Percentiles rank a stretch among this genome's conserved stretches.
Evolutionary conservation across 2,797 vertebrate species (phyloP).

Genomic region (Periparus ater): DNA sequence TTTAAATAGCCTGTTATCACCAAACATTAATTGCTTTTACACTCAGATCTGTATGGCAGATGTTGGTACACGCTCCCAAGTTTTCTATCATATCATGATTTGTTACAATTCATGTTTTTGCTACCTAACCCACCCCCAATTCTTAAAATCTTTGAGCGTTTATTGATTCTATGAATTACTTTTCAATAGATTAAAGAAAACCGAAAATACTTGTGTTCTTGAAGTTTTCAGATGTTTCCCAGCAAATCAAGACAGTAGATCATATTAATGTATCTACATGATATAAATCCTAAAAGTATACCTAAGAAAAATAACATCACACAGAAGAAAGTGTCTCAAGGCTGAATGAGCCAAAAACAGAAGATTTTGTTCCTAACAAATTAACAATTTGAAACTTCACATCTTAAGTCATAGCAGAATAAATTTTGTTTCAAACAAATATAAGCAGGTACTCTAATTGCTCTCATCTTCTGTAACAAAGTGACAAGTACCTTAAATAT

Average conservation of each 20-base stretch:
- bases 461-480: background rate
- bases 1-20: background rate
- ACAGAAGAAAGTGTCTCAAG: background rate
- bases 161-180: background rate
- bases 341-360: background rate
- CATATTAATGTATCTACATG: background rate
- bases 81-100: background rate
- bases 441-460: background rate
- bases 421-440: background rate
- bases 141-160: background rate
- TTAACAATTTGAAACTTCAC: accelerated
- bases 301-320: background rate
- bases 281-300: background rate
- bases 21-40: background rate
- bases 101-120: background rate
- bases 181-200: background rate
- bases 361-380: background rate
- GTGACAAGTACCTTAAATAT: background rate
- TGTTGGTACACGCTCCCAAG: too few relatives aligned
- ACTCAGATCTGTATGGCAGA: background rate
- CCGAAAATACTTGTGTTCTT: background rate
- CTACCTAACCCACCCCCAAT: background rate
- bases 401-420: background rate
- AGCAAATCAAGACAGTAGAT: background rate
- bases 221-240: background rate